Evolutionary conservation across 2,888 invertebrate genomes (phyloP).

Genomic region (Dicycla oo): DNA sequence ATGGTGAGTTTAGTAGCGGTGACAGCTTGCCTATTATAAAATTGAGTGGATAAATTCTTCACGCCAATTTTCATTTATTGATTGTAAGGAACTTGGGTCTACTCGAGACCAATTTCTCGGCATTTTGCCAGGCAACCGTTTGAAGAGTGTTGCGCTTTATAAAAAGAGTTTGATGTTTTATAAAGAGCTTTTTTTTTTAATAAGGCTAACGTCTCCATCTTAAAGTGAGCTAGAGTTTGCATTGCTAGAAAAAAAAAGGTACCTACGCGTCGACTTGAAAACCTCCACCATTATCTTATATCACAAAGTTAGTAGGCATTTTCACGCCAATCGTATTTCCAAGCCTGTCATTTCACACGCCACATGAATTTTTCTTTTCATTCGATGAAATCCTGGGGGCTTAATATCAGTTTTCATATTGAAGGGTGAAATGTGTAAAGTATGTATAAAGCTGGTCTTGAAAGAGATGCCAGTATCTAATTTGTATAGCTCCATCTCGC

Average conservation of each 20-base stretch:
- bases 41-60: conserved; percentile 31
- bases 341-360: conserved; percentile 1
- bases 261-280: no score
- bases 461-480: not conserved
- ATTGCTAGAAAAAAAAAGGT: no score
- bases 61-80: conserved; percentile 55
- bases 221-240: not conserved
- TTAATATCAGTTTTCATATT: conserved; percentile 8
- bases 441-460: not conserved
- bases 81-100: conserved; percentile 4
- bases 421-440: conserved; percentile 36
- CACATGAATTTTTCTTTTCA: not conserved
- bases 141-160: conserved; percentile 25
- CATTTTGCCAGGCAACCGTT: conserved; percentile 35
- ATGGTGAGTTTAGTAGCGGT: conserved; percentile 63
- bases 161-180: not conserved
- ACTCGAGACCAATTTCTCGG: conserved; percentile 19
- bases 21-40: conserved; percentile 49
- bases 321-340: not conserved
- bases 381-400: not conserved
- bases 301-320: no score
- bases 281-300: not conserved
- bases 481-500: not conserved
- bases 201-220: not conserved
- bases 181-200: conserved; percentile 1